Evolutionary conservation across 2,888 invertebrate species (phyloP).

Genomic region (Candidula unifasciata): DNA sequence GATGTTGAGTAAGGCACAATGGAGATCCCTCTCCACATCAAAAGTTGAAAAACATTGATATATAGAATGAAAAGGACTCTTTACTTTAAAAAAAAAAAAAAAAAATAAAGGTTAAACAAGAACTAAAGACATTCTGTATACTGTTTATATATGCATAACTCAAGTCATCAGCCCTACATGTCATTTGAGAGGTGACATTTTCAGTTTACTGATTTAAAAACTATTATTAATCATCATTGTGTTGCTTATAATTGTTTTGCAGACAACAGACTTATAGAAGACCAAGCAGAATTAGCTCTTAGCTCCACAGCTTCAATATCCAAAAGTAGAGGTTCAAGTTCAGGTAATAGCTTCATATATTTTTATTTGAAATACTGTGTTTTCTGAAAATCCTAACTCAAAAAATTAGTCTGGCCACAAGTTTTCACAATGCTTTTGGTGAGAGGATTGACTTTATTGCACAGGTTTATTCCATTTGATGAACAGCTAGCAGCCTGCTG

Average conservation of each 20-base stretch:
- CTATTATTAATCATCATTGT: neutral
- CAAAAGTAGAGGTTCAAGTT: constrained; percentile 39
- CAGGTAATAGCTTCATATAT: constrained; percentile 18
- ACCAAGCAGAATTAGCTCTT: constrained; percentile 66
- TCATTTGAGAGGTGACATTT: neutral
- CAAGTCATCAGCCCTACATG: neutral
- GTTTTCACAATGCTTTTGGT: too few species aligned
- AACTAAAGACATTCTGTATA: too few species aligned
- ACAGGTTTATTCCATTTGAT: neutral
- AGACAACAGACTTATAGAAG: constrained; percentile 69
- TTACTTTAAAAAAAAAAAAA: too few species aligned
- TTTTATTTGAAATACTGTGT: too few species aligned
- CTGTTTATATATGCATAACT: neutral
- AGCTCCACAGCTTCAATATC: constrained; percentile 32
- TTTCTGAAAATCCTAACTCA: too few species aligned
- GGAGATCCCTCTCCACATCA: too few species aligned
- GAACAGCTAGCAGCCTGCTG: neutral
- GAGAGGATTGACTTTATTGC: too few species aligned
- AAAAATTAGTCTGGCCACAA: too few species aligned
- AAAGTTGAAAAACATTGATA: too few species aligned
- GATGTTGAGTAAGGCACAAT: too few species aligned
- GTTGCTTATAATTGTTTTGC: constrained; percentile 25
- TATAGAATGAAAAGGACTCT: too few species aligned
- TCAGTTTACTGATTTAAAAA: neutral
- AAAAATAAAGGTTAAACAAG: too few species aligned